phyloP scores from a whole-genome alignment of 2,888 invertebrate species.

The Lithosia quadra region DNA sequence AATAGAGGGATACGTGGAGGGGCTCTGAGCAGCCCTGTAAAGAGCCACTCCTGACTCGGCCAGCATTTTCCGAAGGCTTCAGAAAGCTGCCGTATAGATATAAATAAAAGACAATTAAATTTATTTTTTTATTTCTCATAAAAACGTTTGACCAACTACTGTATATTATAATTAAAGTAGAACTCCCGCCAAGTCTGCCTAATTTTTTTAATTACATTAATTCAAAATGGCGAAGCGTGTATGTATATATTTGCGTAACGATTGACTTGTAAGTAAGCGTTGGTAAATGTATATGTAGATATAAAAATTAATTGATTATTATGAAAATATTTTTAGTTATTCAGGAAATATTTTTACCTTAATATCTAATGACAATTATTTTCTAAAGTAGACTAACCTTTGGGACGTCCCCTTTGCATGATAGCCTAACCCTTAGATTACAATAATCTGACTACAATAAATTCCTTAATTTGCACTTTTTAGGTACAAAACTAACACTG shows the following conservation, averaged over 20 bases:
- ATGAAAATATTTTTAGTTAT: constrained; percentile 43
- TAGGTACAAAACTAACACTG: too few species aligned
- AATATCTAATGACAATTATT: background rate
- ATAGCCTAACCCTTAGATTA: background rate
- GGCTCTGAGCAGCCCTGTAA: too few species aligned
- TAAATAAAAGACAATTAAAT: constrained; percentile 36
- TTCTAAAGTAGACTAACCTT: constrained; percentile 14
- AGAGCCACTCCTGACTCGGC: too few species aligned
- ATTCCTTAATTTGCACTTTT: background rate
- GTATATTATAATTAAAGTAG: constrained; percentile 52
- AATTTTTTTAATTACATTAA: constrained; percentile 48
- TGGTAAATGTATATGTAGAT: constrained; percentile 31
- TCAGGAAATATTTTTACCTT: constrained; percentile 29
- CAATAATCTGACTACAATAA: background rate
- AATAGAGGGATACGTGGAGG: too few species aligned
- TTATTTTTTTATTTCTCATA: constrained; percentile 59
- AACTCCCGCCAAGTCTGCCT: constrained; percentile 44
- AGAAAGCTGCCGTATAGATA: background rate
- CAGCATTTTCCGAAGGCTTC: too few species aligned
- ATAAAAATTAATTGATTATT: constrained; percentile 37
- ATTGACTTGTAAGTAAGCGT: constrained; percentile 35
- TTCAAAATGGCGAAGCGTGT: constrained; percentile 56
- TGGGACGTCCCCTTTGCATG: constrained; percentile 14
- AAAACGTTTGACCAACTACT: constrained; percentile 55
- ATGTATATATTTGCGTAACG: constrained; percentile 34